Evolutionary conservation across 2,888 invertebrate genomes (phyloP).

Genomic region (Oligia fasciuncula): DNA sequence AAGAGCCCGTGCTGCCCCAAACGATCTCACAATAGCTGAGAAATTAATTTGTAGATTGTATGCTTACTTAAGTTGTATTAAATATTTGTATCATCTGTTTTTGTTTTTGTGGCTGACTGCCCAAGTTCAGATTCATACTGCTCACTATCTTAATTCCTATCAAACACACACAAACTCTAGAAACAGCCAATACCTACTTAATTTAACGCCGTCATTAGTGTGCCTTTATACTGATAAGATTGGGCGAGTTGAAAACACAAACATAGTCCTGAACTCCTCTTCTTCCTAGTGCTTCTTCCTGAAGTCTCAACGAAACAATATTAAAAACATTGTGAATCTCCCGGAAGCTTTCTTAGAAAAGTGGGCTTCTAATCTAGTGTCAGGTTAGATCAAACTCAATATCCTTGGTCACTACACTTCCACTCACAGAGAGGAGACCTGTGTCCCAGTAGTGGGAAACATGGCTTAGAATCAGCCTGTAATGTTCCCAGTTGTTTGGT

Average conservation of each 20-base stretch:
- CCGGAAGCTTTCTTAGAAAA: not conserved
- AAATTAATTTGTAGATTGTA: conserved; percentile 60
- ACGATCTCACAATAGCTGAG: conserved; percentile 52
- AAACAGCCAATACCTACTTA: not conserved
- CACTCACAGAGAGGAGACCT: not conserved
- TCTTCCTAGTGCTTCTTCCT: not conserved
- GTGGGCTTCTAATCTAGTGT: not conserved
- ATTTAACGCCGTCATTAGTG: not conserved
- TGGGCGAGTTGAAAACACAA: not conserved
- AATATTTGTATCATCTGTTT: conserved; percentile 48
- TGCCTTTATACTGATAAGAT: not conserved
- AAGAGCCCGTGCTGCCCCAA: conserved; percentile 76
- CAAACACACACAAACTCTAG: not conserved
- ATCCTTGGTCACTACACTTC: not conserved
- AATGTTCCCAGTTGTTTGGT: no score
- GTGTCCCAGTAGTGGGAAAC: not conserved
- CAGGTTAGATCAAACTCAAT: no score
- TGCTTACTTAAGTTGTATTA: conserved; percentile 58
- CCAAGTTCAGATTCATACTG: not conserved
- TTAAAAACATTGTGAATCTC: not conserved
- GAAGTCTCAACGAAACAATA: not conserved
- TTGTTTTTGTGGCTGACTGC: conserved; percentile 24
- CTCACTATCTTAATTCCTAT: no score
- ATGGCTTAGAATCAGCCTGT: no score
- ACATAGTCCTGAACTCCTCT: not conserved